phyloP scores from a whole-genome alignment of 1,140 invertebrate species.

The Drosophila jambulina region DNA sequence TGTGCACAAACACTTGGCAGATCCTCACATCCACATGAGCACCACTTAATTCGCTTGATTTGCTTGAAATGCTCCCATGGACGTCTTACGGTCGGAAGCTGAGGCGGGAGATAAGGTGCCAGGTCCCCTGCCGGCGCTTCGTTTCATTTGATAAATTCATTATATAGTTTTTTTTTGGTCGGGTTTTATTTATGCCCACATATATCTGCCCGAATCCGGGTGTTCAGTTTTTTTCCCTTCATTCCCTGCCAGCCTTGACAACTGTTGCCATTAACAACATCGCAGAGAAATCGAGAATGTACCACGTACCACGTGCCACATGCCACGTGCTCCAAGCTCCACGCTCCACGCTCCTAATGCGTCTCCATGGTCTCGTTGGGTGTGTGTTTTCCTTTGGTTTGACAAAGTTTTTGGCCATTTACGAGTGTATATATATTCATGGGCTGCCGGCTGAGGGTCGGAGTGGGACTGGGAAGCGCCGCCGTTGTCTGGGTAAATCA shows the following conservation, averaged over 20 bases:
- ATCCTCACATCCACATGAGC: constrained; percentile 32
- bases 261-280: constrained; percentile 82
- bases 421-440: constrained; percentile 44
- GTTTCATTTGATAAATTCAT: constrained; percentile 45
- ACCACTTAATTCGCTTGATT: constrained; percentile 75
- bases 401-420: constrained; percentile 70
- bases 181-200: constrained; percentile 59
- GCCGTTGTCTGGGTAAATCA: constrained; percentile 39
- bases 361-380: constrained; percentile 75
- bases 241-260: constrained; percentile 56
- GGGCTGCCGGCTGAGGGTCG: constrained; percentile 9
- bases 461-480: background rate
- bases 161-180: constrained; percentile 22
- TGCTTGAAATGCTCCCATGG: constrained; percentile 48
- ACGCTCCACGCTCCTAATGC: constrained; percentile 64
- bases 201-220: constrained; percentile 33
- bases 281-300: constrained; percentile 41
- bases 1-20: constrained; percentile 29
- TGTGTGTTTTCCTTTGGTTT: constrained; percentile 57
- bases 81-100: constrained; percentile 21
- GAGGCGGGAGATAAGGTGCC: constrained; percentile 39
- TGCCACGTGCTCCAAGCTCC: constrained; percentile 58
- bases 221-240: background rate
- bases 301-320: constrained; percentile 49
- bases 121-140: constrained; percentile 27